These are phyloP conservation scores for Onychomys leucogaster DNA, from an alignment of 2,797 vertebrate species.

Conservation along the genomic window DNA sequence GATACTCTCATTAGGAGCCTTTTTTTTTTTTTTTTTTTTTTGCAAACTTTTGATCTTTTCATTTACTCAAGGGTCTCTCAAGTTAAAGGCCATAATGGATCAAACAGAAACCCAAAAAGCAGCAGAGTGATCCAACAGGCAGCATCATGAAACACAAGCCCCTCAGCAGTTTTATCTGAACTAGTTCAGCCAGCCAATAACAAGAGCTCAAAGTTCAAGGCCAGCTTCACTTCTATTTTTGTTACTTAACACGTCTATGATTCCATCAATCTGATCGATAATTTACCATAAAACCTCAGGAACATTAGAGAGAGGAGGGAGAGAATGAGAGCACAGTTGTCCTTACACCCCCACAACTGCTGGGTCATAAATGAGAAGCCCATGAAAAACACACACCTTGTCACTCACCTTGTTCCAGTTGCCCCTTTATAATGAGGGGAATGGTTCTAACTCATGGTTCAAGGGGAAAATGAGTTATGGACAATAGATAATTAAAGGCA, in stretches of 20 bases:
- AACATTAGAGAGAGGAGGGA: background rate
- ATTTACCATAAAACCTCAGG: slow-evolving; percentile 7
- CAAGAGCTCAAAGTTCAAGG: slow-evolving; percentile 56
- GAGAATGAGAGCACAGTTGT: background rate
- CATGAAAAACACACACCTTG: background rate
- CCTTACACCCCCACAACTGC: background rate
- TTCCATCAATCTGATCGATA: slow-evolving; percentile 49
- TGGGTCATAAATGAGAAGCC: slow-evolving; percentile 7
- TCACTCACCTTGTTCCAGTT: background rate
- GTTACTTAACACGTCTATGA: slow-evolving; percentile 32
- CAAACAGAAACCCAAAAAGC: slow-evolving; percentile 48
- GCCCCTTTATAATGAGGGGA: background rate
- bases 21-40: slow-evolving; percentile 78
- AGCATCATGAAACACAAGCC: slow-evolving; percentile 9
- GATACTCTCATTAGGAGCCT: slow-evolving; percentile 71
- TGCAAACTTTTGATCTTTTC: slow-evolving; percentile 79
- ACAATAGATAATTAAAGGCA: background rate
- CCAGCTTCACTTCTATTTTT: slow-evolving; percentile 22
- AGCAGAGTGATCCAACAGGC: background rate
- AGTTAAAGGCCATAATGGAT: slow-evolving; percentile 72
- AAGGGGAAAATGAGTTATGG: background rate
- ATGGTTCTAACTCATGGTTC: background rate
- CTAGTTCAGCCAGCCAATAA: background rate
- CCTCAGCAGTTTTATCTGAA: background rate
- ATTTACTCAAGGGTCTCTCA: slow-evolving; percentile 68